Conservation (phyloP, 2,797 vertebrate genomes). For the Spheniscus humboldti region DNA sequence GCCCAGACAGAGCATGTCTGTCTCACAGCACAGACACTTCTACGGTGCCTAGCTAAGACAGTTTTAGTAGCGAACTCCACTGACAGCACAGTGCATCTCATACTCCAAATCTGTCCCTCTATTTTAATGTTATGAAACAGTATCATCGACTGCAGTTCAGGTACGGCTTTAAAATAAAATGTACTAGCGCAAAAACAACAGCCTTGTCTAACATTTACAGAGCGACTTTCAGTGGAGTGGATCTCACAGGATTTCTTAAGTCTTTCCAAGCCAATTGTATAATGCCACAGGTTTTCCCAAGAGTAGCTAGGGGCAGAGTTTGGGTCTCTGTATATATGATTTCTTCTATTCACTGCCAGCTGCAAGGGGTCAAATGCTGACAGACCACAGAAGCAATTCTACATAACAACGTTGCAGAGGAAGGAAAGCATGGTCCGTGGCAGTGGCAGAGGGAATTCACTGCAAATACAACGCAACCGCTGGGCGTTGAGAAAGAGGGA, state of each 20-base stretch:
- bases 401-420: neutral
- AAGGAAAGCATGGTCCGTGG: neutral
- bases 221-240: neutral
- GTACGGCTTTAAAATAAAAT: neutral
- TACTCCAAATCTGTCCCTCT: neutral
- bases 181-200: neutral
- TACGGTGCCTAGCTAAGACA: accelerated
- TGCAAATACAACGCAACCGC: accelerated
- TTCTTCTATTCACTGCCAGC: neutral
- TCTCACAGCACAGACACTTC: neutral
- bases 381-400: neutral
- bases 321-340: neutral
- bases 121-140: neutral
- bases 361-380: neutral
- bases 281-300: constrained; percentile 6
- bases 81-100: neutral
- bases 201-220: constrained; percentile 15
- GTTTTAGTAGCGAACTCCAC: neutral
- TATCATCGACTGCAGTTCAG: neutral
- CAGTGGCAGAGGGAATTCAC: neutral
- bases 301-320: neutral
- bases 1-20: accelerated
- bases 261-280: neutral
- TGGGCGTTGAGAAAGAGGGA: neutral
- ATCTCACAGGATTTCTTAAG: neutral